phyloP scores from a whole-genome alignment of 2,888 invertebrate genomes.

The Empis livida region DNA sequence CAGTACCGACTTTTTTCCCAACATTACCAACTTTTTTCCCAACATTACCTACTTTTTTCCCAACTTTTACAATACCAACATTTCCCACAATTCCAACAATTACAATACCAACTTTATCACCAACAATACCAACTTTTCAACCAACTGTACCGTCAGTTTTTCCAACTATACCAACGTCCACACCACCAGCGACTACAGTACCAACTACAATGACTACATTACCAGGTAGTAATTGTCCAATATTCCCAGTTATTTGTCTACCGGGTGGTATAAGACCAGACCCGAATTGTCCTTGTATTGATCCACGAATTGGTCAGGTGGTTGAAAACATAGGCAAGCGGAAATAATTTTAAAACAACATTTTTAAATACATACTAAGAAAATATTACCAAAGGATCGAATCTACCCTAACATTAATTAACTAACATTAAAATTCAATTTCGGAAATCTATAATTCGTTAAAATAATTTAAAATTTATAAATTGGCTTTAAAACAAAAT shows the following conservation, averaged over 20 bases:
- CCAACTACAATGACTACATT: constrained; percentile 7
- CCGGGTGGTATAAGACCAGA: constrained; percentile 24
- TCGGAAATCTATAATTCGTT: neutral
- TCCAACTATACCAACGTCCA: constrained; percentile 8
- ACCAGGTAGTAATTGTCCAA: constrained; percentile 17
- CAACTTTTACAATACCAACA: constrained; percentile 11
- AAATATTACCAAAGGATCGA: neutral
- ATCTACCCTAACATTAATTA: neutral
- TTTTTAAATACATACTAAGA: neutral
- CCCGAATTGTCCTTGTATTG: constrained; percentile 32
- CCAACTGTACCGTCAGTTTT: constrained; percentile 4
- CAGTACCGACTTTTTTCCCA: constrained; percentile 8
- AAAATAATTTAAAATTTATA: neutral
- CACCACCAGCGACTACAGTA: constrained; percentile 10
- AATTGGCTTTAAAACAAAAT: neutral
- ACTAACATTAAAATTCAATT: neutral
- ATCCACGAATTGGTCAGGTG: constrained; percentile 19
- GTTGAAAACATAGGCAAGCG: constrained; percentile 8
- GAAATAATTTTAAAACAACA: neutral
- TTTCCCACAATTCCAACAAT: constrained; percentile 8
- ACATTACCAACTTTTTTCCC: constrained; percentile 3
- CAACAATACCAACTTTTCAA: constrained; percentile 5
- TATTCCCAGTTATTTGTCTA: constrained; percentile 25
- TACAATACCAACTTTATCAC: constrained; percentile 1
- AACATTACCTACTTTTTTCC: constrained; percentile 6